Base-by-base conservation (phyloP, 2,888 invertebrate species). In the Eristalinus sepulchralis region DNA sequence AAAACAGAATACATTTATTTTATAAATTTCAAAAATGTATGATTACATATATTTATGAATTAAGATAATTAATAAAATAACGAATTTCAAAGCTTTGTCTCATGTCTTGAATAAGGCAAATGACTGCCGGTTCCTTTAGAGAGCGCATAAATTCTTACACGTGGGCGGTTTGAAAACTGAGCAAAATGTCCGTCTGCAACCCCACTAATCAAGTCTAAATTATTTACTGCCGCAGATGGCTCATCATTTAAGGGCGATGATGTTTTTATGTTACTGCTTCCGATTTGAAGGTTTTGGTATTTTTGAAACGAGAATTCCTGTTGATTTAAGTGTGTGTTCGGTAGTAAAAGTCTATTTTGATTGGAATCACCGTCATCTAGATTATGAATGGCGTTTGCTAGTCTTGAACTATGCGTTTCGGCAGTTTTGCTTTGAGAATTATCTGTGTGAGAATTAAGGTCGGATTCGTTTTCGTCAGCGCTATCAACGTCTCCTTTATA, bases 401-500 rank as follows among this genome's bases (percentile, higher is more conserved):
- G 82, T 73, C 88, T 66, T 8, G 83, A 63, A 57, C 88, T 89
- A 39, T 87, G 87, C 2, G 76, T 63, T 27, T 79, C 72, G 8
- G 68, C 47, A 5, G 63, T 72, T 59, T 87, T 75, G 80, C 76
- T 73, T 63, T 86, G 86, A 1, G 86, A 86, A 62, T 83, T 78
- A 22, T 86, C 86, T 0, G 86, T 79, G 62, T 93, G 92, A 0
- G 93, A 93, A 31, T 93, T 93, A 2, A 92, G 92, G 79, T 93
- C 93, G 88, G 94, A 94, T 89, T 95, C 95, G 90, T 95, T 95
- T 88, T 97, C 97, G 88, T 95, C 96, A 66, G 94, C 95, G 80
- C 97, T 97, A 93, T 97, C 97, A 6, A 97, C 97, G 91, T 97
- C 97, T 79, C 96, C 96, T 96, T n/a, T 8, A 34, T 75, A 73